A percentile compares a stretch with the other conserved stretches of the same genome.
Evolutionary conservation across 2,888 invertebrate genomes (phyloP).

Genomic region (Trissoscelio sp.): DNA sequence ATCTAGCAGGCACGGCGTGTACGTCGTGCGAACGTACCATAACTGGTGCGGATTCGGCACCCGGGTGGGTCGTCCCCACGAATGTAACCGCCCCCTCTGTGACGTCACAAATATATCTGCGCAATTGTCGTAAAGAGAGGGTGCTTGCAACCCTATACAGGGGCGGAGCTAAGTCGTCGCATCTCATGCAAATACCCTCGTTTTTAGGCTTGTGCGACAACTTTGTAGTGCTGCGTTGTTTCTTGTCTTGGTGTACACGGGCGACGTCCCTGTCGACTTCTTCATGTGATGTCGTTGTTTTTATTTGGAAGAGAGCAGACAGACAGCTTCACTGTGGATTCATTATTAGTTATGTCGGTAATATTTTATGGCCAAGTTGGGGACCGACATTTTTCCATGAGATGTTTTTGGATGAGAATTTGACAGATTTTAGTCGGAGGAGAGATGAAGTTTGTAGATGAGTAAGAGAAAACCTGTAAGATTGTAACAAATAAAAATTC

Average conservation of each 20-base stretch:
- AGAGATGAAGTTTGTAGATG: no score
- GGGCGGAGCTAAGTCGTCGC: conserved; percentile 76
- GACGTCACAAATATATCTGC: conserved; percentile 75
- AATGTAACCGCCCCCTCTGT: conserved; percentile 78
- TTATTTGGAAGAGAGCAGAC: neutral
- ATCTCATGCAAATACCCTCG: conserved; percentile 48
- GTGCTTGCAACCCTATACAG: conserved; percentile 72
- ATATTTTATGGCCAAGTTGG: no score
- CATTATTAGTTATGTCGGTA: neutral
- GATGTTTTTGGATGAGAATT: no score
- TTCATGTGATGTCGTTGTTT: conserved; percentile 1
- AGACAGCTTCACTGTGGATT: neutral
- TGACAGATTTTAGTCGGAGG: no score
- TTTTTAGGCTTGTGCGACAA: conserved; percentile 31
- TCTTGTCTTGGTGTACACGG: neutral
- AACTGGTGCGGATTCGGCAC: conserved; percentile 57
- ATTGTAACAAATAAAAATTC: no score
- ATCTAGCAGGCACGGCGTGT: conserved; percentile 12
- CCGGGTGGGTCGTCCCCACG: conserved; percentile 75
- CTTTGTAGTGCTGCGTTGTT: conserved; percentile 18
- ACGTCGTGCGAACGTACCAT: conserved; percentile 35
- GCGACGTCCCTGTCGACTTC: neutral
- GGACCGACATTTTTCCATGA: no score
- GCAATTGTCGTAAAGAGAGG: conserved; percentile 72
- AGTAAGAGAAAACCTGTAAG: no score